These are phyloP conservation scores for Lepidurus couesii DNA, from an alignment of 1,140 invertebrate genomes.

Conservation along the genomic window DNA sequence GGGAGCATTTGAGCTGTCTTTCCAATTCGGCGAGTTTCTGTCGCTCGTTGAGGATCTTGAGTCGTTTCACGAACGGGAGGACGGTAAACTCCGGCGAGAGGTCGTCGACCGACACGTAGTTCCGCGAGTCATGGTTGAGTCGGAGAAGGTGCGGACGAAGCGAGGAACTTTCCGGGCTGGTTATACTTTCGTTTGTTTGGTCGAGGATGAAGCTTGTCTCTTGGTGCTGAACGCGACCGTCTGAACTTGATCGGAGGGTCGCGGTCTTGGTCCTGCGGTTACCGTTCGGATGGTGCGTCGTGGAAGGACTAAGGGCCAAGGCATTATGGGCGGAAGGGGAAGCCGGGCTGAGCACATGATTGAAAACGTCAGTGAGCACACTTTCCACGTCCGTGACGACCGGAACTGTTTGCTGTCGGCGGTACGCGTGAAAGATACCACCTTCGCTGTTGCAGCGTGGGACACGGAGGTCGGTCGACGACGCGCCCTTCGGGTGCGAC, in stretches of 20 bases:
- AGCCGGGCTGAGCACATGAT: constrained; percentile 26
- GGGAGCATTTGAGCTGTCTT: constrained; percentile 53
- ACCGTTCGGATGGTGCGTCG: constrained; percentile 16
- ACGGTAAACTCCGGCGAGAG: constrained; percentile 79
- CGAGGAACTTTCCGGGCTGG: neutral
- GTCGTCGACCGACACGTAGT: constrained; percentile 72
- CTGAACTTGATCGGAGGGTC: neutral
- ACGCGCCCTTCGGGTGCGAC: neutral
- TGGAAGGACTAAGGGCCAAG: neutral
- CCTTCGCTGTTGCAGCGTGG: constrained; percentile 10
- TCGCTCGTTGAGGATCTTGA: constrained; percentile 79
- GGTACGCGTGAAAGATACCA: neutral
- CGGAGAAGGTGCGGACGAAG: constrained; percentile 13
- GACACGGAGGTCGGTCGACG: constrained; percentile 22
- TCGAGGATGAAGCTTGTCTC: neutral
- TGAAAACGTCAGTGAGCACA: constrained; percentile 30
- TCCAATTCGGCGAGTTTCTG: constrained; percentile 77
- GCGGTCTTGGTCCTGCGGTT: neutral
- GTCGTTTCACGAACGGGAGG: constrained; percentile 78
- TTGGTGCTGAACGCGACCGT: neutral
- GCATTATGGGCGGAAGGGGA: neutral
- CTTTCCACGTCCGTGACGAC: constrained; percentile 33
- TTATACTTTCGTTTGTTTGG: neutral
- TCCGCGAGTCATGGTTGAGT: constrained; percentile 50
- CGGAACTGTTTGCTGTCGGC: constrained; percentile 28